These are phyloP conservation scores for Acleris sparsana DNA, from an alignment of 2,888 invertebrate species.

Conservation along the genomic window DNA sequence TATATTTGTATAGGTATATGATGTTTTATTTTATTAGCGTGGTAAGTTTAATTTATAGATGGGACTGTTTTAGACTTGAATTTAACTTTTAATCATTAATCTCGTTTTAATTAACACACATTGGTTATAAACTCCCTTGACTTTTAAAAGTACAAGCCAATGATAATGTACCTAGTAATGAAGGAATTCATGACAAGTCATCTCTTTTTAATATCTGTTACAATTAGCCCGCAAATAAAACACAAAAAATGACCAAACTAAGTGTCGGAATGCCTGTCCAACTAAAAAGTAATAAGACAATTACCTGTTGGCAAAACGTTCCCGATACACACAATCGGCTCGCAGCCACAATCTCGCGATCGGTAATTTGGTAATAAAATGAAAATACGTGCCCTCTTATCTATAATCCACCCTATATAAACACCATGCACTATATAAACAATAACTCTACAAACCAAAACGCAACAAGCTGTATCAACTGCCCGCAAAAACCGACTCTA, in stretches of 20 bases:
- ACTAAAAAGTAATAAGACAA: constrained; percentile 69
- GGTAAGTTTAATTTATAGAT: neutral
- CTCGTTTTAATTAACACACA: too few relatives aligned
- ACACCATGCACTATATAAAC: constrained; percentile 76
- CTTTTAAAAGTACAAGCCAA: too few relatives aligned
- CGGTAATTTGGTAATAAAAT: constrained; percentile 85
- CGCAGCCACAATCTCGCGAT: constrained; percentile 70
- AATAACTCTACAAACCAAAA: constrained; percentile 51
- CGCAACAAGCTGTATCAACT: constrained; percentile 46
- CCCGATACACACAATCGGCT: constrained; percentile 73
- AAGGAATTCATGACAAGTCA: too few relatives aligned
- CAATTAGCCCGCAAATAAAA: constrained; percentile 21
- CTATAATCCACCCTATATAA: constrained; percentile 79
- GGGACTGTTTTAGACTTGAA: neutral
- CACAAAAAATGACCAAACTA: constrained; percentile 15
- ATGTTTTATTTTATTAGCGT: neutral
- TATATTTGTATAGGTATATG: neutral
- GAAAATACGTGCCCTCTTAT: constrained; percentile 81
- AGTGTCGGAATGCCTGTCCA: constrained; percentile 60
- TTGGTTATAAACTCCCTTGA: too few relatives aligned
- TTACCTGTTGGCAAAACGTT: constrained; percentile 77
- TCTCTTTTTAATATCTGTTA: neutral
- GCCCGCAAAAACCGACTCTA: constrained; percentile 37
- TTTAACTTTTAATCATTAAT: too few relatives aligned
- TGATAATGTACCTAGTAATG: too few relatives aligned